phyloP scores from a whole-genome alignment of 2,113 vertebrate species.

The Leucopsar rothschildi region DNA sequence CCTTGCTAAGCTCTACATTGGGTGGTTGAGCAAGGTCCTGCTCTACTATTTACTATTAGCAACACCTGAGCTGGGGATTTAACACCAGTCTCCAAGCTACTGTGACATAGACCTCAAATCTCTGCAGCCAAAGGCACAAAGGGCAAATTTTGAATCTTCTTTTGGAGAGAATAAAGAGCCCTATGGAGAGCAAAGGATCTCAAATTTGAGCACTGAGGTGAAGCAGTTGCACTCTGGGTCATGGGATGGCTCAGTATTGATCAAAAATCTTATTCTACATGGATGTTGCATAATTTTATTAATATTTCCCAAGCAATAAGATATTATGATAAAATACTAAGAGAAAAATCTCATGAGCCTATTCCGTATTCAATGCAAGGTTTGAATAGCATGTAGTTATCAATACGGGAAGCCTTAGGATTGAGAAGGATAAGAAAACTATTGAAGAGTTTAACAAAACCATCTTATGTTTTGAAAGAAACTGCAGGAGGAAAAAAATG shows the following conservation, averaged over 20 bases:
- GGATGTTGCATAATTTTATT: background rate
- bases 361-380: background rate
- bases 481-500: background rate
- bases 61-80: background rate
- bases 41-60: background rate
- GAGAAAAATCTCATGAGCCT: background rate
- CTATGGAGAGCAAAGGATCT: background rate
- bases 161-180: background rate
- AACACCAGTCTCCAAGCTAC: background rate
- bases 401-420: background rate
- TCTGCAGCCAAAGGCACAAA: background rate
- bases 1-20: background rate
- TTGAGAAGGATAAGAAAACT: background rate
- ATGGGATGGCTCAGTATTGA: background rate
- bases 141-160: background rate
- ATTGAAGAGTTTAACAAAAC: background rate
- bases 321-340: background rate
- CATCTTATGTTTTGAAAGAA: background rate
- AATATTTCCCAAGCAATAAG: background rate
- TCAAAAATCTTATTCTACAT: background rate
- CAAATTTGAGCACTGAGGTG: background rate
- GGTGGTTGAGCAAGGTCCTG: background rate
- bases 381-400: background rate
- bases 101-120: rapidly evolving
- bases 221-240: background rate